Evolutionary conservation across 2,888 invertebrate species (phyloP).

Genomic region (Tinea semifulvella): DNA sequence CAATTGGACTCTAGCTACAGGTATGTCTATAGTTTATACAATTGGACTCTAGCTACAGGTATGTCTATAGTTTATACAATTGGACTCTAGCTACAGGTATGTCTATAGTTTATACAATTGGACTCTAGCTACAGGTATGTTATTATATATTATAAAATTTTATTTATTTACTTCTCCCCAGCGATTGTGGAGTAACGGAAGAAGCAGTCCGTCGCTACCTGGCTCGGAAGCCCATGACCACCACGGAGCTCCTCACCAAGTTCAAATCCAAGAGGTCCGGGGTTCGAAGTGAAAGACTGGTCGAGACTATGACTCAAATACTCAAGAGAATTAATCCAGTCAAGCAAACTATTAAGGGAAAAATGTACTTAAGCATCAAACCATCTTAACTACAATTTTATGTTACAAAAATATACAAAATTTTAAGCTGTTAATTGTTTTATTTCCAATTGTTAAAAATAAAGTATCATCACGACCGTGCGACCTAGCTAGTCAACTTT

Average conservation of each 20-base stretch:
- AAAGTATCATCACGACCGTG: too few relatives aligned
- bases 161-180: slow-evolving; percentile 53
- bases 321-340: slow-evolving; percentile 94
- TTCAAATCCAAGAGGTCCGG: slow-evolving; percentile 95
- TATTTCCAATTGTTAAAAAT: too few relatives aligned
- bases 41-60: slow-evolving; percentile 28
- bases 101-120: too few relatives aligned
- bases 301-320: slow-evolving; percentile 93
- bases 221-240: slow-evolving; percentile 97
- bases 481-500: too few relatives aligned
- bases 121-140: slow-evolving; percentile 24
- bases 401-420: too few relatives aligned
- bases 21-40: too few relatives aligned
- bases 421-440: too few relatives aligned
- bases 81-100: slow-evolving; percentile 27
- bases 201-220: slow-evolving; percentile 95
- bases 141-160: too few relatives aligned
- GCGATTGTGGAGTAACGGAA: slow-evolving; percentile 91
- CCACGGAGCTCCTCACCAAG: slow-evolving; percentile 93
- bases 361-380: slow-evolving; percentile 93
- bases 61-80: too few relatives aligned
- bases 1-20: slow-evolving; percentile 30
- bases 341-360: slow-evolving; percentile 90
- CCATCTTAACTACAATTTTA: slow-evolving; percentile 42
- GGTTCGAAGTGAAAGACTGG: slow-evolving; percentile 88